Conservation (phyloP, 1,140 invertebrate species). For the Drosophila saltans region DNA sequence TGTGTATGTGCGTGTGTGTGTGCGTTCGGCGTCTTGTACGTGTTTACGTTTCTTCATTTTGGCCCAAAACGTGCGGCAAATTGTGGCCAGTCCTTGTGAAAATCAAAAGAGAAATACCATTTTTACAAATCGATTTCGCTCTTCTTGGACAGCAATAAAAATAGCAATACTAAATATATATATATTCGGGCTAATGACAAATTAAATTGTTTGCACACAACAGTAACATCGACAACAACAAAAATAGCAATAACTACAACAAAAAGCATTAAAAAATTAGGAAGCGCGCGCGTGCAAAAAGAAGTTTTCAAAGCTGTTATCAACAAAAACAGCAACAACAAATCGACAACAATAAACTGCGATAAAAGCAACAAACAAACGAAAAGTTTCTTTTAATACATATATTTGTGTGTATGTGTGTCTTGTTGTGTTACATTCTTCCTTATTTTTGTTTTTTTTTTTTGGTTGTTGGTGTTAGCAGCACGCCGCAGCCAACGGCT, state of each 20-base stretch:
- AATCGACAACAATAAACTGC: conserved; percentile 61
- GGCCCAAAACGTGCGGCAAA: conserved; percentile 56
- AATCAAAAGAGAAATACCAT: conserved; percentile 65
- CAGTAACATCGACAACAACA: conserved; percentile 23
- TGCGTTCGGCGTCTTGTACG: conserved; percentile 56
- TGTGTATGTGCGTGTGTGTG: conserved; percentile 2
- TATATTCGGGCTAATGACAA: conserved; percentile 58
- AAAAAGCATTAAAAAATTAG: conserved; percentile 51
- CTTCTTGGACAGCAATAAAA: conserved; percentile 57
- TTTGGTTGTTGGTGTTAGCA: conserved; percentile 31
- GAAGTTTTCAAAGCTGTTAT: conserved; percentile 62
- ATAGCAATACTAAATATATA: conserved; percentile 40
- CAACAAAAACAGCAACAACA: conserved; percentile 38
- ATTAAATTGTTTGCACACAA: conserved; percentile 67
- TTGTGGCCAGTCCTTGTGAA: conserved; percentile 38
- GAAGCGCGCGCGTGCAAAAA: conserved; percentile 58
- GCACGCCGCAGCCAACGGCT: conserved; percentile 3
- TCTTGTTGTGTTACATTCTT: too few relatives aligned
- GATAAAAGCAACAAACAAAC: conserved; percentile 68
- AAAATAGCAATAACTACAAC: conserved; percentile 9
- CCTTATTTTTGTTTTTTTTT: conserved; percentile 31
- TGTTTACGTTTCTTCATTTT: conserved; percentile 51
- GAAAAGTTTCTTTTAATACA: conserved; percentile 42
- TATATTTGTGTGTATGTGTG: not conserved
- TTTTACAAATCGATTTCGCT: conserved; percentile 71